A percentile compares a stretch with the other conserved stretches of the same genome.
These are phyloP conservation scores for Amazona vittata DNA, from an alignment of 2,113 vertebrate genomes.

Conservation along the genomic window DNA sequence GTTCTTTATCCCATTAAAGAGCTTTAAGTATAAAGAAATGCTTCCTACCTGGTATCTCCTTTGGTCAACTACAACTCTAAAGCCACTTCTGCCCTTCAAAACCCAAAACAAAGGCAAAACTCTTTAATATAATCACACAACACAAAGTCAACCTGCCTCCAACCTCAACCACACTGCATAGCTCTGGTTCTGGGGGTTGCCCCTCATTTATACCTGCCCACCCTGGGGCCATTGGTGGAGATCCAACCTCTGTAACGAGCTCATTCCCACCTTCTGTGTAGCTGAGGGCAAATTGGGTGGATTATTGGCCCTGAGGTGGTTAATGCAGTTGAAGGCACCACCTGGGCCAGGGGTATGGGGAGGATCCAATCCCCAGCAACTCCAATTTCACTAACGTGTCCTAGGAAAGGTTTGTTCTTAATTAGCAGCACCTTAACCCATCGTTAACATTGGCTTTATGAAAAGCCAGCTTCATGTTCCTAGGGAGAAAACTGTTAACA, in stretches of 20 bases:
- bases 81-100: not conserved
- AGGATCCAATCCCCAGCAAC: not conserved
- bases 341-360: accelerated
- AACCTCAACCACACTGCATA: accelerated
- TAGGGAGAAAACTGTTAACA: not conserved
- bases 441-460: not conserved
- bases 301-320: not conserved
- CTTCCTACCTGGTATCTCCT: not conserved
- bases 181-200: accelerated
- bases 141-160: accelerated
- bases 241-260: accelerated
- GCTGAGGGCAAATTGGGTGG: accelerated
- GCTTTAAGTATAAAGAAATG: not conserved
- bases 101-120: not conserved
- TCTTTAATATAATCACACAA: accelerated
- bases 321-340: not conserved
- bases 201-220: not conserved
- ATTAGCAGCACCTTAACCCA: not conserved
- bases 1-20: not conserved
- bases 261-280: not conserved
- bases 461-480: not conserved
- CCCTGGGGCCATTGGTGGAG: too few species aligned
- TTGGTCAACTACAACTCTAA: not conserved
- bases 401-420: not conserved
- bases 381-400: accelerated